Evolutionary conservation across 1,140 invertebrate genomes (phyloP).

Genomic region (Parapsyche elsis): DNA sequence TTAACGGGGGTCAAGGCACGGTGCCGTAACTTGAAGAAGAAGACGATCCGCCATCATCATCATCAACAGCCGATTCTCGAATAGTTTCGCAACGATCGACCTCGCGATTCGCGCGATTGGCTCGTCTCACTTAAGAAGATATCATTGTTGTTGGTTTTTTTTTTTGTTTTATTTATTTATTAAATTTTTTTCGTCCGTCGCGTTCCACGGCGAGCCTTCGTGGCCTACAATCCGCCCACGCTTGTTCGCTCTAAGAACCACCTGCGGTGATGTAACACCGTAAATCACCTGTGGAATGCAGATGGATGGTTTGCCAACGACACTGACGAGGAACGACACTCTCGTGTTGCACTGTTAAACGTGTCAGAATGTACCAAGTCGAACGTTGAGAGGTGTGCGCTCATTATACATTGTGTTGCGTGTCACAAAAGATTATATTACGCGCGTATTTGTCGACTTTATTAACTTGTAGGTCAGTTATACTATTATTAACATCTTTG

Average conservation of each 20-base stretch:
- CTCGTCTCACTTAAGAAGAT: background rate
- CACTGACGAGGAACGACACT: background rate
- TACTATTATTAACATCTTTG: too few species aligned
- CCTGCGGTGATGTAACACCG: slow-evolving; percentile 31
- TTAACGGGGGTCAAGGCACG: too few species aligned
- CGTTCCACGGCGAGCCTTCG: slow-evolving; percentile 25
- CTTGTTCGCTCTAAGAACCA: background rate
- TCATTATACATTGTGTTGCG: too few species aligned
- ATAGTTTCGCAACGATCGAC: background rate
- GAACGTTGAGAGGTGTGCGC: background rate
- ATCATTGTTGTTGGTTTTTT: background rate
- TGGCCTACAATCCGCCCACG: slow-evolving; percentile 36
- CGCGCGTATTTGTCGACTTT: too few species aligned
- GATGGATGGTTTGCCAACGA: slow-evolving; percentile 31
- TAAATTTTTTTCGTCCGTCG: too few species aligned
- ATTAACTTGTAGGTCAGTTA: too few species aligned
- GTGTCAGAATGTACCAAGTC: background rate
- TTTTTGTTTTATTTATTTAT: slow-evolving; percentile 10
- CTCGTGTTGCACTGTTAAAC: background rate
- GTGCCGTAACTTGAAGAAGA: background rate
- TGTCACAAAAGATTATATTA: too few species aligned
- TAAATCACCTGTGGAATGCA: slow-evolving; percentile 37
- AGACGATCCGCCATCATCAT: background rate
- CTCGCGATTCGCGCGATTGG: background rate
- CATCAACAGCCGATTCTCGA: background rate